Evolutionary conservation across 2,797 vertebrate species (phyloP).

Genomic region (Onychomys leucogaster): DNA sequence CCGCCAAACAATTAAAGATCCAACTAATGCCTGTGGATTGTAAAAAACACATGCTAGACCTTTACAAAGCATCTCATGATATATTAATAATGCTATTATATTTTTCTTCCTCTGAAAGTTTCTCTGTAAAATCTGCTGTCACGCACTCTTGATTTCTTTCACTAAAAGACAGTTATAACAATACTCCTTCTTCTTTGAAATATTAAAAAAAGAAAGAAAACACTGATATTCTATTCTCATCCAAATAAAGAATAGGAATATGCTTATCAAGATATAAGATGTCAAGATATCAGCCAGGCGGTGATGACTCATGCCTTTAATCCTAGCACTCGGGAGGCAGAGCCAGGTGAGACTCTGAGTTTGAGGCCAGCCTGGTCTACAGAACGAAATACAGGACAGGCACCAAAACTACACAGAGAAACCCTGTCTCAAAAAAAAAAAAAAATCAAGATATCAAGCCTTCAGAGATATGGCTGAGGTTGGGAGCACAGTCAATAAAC

Average conservation of each 20-base stretch:
- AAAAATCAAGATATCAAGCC: background rate
- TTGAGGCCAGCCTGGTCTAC: too few relatives aligned
- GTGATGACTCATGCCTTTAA: too few relatives aligned
- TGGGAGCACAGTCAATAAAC: background rate
- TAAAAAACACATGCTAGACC: background rate
- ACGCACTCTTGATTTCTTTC: background rate
- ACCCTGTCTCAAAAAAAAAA: too few relatives aligned
- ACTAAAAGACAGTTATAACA: background rate
- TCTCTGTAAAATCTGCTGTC: constrained; percentile 12
- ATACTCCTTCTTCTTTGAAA: background rate
- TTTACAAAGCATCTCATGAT: background rate
- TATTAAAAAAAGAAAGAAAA: background rate
- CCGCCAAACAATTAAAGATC: background rate
- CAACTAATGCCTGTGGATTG: background rate
- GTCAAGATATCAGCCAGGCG: background rate
- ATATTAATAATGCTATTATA: background rate
- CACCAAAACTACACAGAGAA: too few relatives aligned
- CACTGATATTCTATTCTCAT: background rate
- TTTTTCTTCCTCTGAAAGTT: background rate
- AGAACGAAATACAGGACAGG: too few relatives aligned
- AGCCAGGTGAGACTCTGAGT: too few relatives aligned
- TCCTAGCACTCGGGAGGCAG: too few relatives aligned
- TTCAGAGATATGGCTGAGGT: background rate
- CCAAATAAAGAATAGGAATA: constrained; percentile 3
- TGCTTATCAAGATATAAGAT: background rate